Evolutionary conservation across 53 echinoderm and acorn worm species (phyloP).

Genomic region (Luidia sarsii): DNA sequence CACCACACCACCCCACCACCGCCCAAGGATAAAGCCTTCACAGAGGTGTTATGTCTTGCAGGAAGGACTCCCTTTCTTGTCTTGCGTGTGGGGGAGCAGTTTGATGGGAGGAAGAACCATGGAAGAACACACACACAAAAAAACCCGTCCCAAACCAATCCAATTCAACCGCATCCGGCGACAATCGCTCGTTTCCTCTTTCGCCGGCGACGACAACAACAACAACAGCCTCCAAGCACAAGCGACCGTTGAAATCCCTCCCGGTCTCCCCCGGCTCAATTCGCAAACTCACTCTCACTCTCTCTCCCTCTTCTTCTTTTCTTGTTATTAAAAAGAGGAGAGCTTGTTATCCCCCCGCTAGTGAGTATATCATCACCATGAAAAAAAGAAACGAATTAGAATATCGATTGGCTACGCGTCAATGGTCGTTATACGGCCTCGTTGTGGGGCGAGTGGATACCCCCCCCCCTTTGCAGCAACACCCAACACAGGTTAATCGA

Average conservation of each 20-base stretch:
- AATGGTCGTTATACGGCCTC: neutral
- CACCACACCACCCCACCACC: too few species aligned
- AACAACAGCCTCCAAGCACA: conserved; percentile 3
- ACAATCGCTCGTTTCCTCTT: too few species aligned
- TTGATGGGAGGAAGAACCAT: too few species aligned
- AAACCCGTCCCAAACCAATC: neutral
- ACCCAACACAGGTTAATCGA: too few species aligned
- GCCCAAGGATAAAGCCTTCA: too few species aligned
- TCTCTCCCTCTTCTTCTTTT: neutral
- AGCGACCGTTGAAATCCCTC: neutral
- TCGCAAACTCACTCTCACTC: too few species aligned
- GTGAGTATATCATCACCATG: neutral
- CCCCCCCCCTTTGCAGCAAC: too few species aligned
- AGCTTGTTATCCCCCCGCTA: too few species aligned
- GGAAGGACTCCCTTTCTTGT: too few species aligned
- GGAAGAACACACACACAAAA: too few species aligned
- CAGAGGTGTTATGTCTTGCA: conserved; percentile 51
- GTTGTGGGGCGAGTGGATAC: too few species aligned
- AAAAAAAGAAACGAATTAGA: neutral
- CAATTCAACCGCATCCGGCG: neutral
- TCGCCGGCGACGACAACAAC: conserved; percentile 1
- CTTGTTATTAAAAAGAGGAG: neutral
- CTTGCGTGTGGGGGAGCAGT: neutral
- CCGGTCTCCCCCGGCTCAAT: neutral
- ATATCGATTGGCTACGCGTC: too few species aligned